phyloP scores from a whole-genome alignment of 2,113 vertebrate species.

The Petrocephalus zakoni region DNA sequence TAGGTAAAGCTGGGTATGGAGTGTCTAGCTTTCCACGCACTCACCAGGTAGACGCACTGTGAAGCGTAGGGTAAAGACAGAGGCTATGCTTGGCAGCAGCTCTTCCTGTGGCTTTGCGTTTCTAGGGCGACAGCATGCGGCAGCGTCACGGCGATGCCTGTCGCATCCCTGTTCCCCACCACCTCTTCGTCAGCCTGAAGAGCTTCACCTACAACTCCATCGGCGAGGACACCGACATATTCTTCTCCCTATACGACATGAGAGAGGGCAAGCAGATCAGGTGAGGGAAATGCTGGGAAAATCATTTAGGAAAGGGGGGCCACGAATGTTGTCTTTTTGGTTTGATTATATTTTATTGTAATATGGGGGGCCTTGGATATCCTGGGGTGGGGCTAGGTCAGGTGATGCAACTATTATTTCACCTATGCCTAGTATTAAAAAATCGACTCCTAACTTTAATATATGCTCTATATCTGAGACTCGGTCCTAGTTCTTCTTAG shows the following conservation, averaged over 20 bases:
- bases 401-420: neutral
- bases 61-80: neutral
- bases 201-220: conserved; percentile 96
- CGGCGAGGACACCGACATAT: conserved; percentile 92
- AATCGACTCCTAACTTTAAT: neutral
- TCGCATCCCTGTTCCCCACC: conserved; percentile 83
- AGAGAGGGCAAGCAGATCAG: conserved; percentile 92
- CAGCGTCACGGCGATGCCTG: conserved; percentile 79
- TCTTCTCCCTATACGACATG: conserved; percentile 90
- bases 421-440: neutral
- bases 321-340: neutral
- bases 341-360: neutral
- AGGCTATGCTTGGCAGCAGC: neutral
- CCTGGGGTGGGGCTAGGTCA: neutral
- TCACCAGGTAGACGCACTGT: neutral
- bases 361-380: neutral
- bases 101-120: neutral
- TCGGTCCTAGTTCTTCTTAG: neutral
- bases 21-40: neutral
- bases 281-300: conserved; percentile 50
- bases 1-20: neutral
- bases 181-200: conserved; percentile 91
- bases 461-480: neutral
- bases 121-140: conserved; percentile 73
- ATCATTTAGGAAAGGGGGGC: neutral